These are phyloP conservation scores for Watsonalla binaria DNA, from an alignment of 2,888 invertebrate species.

Conservation along the genomic window DNA sequence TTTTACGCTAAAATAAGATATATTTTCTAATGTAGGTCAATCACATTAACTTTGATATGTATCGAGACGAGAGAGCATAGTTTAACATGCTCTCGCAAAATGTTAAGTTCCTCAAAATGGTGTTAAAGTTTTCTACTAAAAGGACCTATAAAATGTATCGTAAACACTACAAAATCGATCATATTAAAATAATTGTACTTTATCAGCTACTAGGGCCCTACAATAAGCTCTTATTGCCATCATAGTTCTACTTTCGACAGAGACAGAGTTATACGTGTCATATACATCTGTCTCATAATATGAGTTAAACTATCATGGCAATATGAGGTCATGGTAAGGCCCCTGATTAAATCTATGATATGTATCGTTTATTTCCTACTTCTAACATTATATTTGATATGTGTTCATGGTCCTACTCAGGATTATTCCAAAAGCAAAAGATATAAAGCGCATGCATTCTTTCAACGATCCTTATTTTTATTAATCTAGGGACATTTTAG, in stretches of 20 bases:
- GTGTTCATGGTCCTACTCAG: conserved; percentile 73
- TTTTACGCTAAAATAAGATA: conserved; percentile 47
- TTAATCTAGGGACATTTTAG: conserved; percentile 50
- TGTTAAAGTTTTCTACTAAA: conserved; percentile 45
- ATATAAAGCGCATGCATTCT: conserved; percentile 78
- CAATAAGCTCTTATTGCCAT: too few species aligned
- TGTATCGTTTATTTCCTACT: conserved; percentile 13
- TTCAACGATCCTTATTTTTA: conserved; percentile 60
- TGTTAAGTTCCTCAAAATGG: conserved; percentile 32
- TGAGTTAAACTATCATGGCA: too few species aligned
- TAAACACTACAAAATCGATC: conserved; percentile 69
- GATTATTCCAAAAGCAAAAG: conserved; percentile 70
- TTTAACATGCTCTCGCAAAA: conserved; percentile 44
- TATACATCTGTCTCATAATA: too few species aligned
- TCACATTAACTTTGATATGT: conserved; percentile 76
- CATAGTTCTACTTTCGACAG: too few species aligned
- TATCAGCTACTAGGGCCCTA: conserved; percentile 47
- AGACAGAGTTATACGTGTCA: too few species aligned
- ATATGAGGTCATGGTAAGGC: too few species aligned
- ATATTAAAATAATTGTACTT: conserved; percentile 75
- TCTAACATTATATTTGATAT: conserved; percentile 62
- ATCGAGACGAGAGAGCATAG: conserved; percentile 61
- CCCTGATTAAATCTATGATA: too few species aligned
- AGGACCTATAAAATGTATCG: conserved; percentile 61
- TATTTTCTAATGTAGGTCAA: conserved; percentile 48